Evolutionary conservation across 2,797 vertebrate species (phyloP).

Genomic region (Esox lucius): DNA sequence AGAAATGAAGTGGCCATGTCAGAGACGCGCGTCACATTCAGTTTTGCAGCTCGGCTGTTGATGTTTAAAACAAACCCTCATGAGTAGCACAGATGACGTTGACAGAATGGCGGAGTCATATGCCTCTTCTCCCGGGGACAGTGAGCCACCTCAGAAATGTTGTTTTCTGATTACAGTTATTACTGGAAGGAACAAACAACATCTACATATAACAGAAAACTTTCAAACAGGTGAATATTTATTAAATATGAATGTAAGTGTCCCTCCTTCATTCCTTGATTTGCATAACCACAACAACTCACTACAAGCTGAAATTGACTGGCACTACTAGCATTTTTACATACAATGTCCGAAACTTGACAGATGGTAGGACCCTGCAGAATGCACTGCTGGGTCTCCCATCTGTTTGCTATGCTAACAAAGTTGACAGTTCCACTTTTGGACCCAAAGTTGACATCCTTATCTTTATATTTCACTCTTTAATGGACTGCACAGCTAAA

Average conservation of each 20-base stretch:
- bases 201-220: not conserved
- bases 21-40: conserved; percentile 27
- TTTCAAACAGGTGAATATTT: not conserved
- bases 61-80: conserved; percentile 17
- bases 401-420: conserved; percentile 62
- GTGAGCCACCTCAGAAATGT: not conserved
- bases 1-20: conserved; percentile 35
- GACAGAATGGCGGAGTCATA: conserved; percentile 9
- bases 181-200: not conserved
- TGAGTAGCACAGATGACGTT: conserved; percentile 1
- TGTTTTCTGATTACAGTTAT: not conserved
- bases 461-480: conserved; percentile 44
- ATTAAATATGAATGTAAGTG: not conserved
- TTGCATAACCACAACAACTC: not conserved
- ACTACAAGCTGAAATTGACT: not conserved
- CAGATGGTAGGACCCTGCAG: conserved; percentile 73
- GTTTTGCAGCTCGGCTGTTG: not conserved
- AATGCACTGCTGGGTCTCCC: conserved; percentile 41
- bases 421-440: conserved; percentile 47
- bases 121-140: not conserved
- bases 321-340: not conserved
- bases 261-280: no score
- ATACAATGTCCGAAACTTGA: conserved; percentile 49
- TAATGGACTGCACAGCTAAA: conserved; percentile 12
- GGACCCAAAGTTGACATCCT: conserved; percentile 53